Percentiles rank a stretch among this genome's conserved stretches.
Conservation (phyloP, 2,797 vertebrate species). For the Harpia harpyja region DNA sequence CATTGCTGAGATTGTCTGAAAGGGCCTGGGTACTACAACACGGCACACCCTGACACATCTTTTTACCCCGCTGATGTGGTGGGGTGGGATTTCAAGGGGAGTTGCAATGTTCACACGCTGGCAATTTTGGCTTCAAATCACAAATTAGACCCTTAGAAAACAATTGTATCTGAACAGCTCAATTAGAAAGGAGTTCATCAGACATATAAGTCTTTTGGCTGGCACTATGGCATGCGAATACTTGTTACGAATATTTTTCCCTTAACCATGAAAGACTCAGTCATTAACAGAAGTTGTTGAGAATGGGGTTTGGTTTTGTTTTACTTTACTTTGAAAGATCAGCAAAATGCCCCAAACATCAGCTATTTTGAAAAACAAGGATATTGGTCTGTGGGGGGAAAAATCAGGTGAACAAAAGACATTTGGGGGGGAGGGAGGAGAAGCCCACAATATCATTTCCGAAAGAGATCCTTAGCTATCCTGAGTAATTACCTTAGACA, state of each 20-base stretch:
- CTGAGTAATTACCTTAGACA: background rate
- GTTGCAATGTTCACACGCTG: background rate
- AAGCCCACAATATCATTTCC: background rate
- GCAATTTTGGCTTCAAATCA: background rate
- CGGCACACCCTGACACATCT: accelerated
- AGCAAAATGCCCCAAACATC: background rate
- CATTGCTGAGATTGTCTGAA: background rate
- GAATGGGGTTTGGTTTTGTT: background rate
- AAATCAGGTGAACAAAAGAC: background rate
- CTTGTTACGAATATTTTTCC: background rate
- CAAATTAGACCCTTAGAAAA: background rate
- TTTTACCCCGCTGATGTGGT: background rate
- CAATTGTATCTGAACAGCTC: background rate
- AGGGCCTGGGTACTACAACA: background rate
- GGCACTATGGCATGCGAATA: background rate
- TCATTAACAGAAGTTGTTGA: background rate
- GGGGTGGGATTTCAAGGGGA: background rate
- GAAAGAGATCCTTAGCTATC: background rate
- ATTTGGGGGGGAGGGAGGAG: too few species aligned
- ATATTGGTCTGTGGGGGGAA: background rate
- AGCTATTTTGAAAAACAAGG: background rate
- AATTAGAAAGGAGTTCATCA: background rate
- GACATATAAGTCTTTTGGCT: background rate
- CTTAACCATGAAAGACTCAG: background rate
- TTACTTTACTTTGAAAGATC: background rate